Conservation (phyloP, 2,888 invertebrate species). For the Stenurella melanura region DNA sequence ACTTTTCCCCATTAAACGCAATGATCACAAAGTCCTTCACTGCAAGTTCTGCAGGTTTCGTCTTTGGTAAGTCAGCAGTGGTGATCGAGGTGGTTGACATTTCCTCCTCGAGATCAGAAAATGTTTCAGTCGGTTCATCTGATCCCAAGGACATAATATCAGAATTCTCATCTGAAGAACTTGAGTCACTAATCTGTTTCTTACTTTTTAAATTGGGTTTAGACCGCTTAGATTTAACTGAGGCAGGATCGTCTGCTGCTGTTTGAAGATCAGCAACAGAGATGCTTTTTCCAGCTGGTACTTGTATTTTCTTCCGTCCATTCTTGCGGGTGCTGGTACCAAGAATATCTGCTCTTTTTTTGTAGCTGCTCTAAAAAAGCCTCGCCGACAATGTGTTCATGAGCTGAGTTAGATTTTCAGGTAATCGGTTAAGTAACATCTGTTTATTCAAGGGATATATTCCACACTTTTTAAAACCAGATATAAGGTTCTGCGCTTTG, state of each 20-base stretch:
- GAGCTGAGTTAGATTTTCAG: conserved; percentile 16
- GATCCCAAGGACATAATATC: too few species aligned
- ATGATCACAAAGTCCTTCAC: too few species aligned
- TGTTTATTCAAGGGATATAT: conserved; percentile 50
- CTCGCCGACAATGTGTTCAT: too few species aligned
- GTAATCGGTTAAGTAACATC: conserved; percentile 13
- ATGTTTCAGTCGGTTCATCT: too few species aligned
- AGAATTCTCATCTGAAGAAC: not conserved
- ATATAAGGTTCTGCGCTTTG: conserved; percentile 46
- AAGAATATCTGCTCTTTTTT: not conserved
- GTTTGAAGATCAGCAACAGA: not conserved
- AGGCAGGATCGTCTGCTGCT: not conserved
- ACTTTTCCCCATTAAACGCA: too few species aligned
- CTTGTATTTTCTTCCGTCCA: not conserved
- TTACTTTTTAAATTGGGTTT: not conserved
- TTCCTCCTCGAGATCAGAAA: too few species aligned
- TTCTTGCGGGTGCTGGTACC: too few species aligned
- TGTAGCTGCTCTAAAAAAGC: not conserved
- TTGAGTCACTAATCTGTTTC: not conserved
- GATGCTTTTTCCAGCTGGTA: not conserved
- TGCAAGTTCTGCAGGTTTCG: too few species aligned
- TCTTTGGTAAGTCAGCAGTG: too few species aligned
- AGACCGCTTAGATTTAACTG: not conserved
- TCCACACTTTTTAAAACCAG: conserved; percentile 54
- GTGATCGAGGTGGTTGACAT: too few species aligned